Percentiles rank a stretch among this genome's conserved stretches.
Evolutionary conservation across 30 jellyfish, hydroid and myxozoan genomes (phyloP).

Genomic region (Pelagia noctiluca): DNA sequence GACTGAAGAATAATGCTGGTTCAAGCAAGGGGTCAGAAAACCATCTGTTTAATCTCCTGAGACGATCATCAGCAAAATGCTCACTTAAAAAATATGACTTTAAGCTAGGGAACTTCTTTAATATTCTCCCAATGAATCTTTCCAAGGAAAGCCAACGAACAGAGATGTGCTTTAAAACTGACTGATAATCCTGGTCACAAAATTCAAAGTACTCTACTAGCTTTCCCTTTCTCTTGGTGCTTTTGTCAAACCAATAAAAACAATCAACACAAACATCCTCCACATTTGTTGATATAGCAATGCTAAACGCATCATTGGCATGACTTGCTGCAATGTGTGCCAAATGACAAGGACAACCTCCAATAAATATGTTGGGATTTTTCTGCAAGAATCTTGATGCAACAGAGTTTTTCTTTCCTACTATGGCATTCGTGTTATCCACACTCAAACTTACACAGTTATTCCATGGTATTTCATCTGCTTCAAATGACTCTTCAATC

Average conservation of each 20-base stretch:
- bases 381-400: neutral
- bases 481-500: neutral
- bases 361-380: neutral
- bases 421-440: slow-evolving; percentile 5
- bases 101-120: slow-evolving; percentile 36
- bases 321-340: slow-evolving; percentile 34
- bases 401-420: too few species aligned
- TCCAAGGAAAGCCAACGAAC: slow-evolving; percentile 13
- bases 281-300: neutral
- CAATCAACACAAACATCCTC: neutral
- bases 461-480: slow-evolving; percentile 3
- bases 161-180: neutral
- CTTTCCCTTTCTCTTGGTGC: slow-evolving; percentile 33
- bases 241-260: slow-evolving; percentile 46
- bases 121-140: slow-evolving; percentile 1
- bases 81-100: slow-evolving; percentile 68
- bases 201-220: slow-evolving; percentile 15
- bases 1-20: slow-evolving; percentile 13
- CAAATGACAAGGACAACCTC: slow-evolving; percentile 34
- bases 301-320: slow-evolving; percentile 26
- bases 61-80: slow-evolving; percentile 38
- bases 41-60: slow-evolving; percentile 27
- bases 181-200: neutral
- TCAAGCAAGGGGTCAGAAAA: slow-evolving; percentile 31
- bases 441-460: slow-evolving; percentile 26